These are phyloP conservation scores for Amphipoea oculea DNA, from an alignment of 2,888 invertebrate genomes.

Conservation along the genomic window DNA sequence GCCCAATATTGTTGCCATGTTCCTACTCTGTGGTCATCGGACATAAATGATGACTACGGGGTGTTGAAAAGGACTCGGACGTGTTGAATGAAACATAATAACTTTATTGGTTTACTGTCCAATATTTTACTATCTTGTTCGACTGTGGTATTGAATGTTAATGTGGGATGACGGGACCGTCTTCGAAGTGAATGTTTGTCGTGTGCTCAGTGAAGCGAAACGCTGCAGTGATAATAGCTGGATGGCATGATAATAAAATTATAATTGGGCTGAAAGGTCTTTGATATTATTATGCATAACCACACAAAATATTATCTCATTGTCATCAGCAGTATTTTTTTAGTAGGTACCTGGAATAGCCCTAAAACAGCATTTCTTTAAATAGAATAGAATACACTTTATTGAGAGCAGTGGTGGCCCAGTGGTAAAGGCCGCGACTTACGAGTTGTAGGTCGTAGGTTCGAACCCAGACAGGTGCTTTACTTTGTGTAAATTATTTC, in stretches of 20 bases:
- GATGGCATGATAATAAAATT: conserved; percentile 3
- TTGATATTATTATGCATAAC: background rate
- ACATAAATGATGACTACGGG: conserved; percentile 20
- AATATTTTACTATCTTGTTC: conserved; percentile 15
- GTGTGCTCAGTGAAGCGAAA: background rate
- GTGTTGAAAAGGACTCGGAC: background rate
- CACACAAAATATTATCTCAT: background rate
- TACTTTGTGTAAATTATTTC: no score
- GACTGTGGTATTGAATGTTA: conserved; percentile 14
- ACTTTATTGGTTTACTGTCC: conserved; percentile 10
- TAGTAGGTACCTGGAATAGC: background rate
- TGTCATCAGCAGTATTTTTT: background rate
- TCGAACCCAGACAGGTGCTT: no score
- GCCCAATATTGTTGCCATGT: conserved; percentile 46
- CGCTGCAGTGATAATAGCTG: background rate
- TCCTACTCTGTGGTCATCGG: conserved; percentile 11
- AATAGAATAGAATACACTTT: background rate
- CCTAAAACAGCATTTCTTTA: background rate
- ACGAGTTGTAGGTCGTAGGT: no score
- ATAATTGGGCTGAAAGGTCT: background rate
- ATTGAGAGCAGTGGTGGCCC: no score
- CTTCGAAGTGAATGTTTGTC: background rate
- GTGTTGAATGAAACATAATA: conserved; percentile 15
- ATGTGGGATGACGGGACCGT: conserved; percentile 17
- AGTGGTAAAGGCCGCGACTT: no score